A percentile compares a stretch with the other conserved stretches of the same genome.
Conservation (phyloP, 2,888 invertebrate species). For the Heliconius charithonia region DNA sequence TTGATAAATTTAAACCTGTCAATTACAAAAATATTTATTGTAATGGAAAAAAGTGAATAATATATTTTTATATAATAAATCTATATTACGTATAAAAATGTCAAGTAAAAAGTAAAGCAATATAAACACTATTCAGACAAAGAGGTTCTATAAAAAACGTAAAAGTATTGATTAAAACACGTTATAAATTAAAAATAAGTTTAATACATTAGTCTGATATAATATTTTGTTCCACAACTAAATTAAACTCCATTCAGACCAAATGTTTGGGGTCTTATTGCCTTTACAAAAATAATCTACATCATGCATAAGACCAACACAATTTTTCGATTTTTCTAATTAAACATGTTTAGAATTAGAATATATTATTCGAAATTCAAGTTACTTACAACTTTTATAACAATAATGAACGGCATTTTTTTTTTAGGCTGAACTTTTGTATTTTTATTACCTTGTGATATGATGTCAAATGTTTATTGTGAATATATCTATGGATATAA, state of each 20-base stretch:
- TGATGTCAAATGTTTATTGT: conserved; percentile 2
- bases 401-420: not conserved
- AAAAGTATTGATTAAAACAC: conserved; percentile 31
- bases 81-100: no score
- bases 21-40: no score
- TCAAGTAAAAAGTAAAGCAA: not conserved
- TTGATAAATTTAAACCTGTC: no score
- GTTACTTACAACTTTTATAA: not conserved
- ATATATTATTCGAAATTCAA: not conserved
- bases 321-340: not conserved
- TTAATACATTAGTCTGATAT: conserved; percentile 50
- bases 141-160: not conserved
- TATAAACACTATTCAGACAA: not conserved
- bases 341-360: not conserved
- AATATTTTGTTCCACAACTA: conserved; percentile 45
- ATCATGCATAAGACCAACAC: conserved; percentile 7
- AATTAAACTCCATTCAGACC: conserved; percentile 35
- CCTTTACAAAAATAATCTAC: conserved; percentile 42
- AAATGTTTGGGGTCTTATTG: conserved; percentile 38
- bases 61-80: no score
- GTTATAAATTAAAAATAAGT: conserved; percentile 51
- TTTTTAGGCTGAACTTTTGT: not conserved
- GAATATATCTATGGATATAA: not conserved
- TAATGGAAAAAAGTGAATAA: no score
- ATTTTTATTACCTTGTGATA: conserved; percentile 7